These are phyloP conservation scores for Lasioglossum villosulum DNA, from an alignment of 2,888 invertebrate species.

Conservation along the genomic window DNA sequence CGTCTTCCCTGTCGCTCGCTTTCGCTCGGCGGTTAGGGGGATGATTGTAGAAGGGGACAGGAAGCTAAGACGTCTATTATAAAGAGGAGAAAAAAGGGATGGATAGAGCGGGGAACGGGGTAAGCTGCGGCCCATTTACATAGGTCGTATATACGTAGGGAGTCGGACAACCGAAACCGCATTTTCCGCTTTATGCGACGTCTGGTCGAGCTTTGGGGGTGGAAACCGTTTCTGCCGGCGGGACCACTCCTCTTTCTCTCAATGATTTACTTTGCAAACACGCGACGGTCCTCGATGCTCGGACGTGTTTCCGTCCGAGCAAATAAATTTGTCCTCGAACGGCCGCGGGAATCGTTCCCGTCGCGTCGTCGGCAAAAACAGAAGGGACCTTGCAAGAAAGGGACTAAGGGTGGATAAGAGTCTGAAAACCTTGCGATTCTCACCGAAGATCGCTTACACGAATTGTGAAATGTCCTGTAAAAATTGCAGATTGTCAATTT, in stretches of 20 bases:
- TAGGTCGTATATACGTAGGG: conserved; percentile 28
- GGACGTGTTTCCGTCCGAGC: conserved; percentile 8
- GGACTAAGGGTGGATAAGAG: neutral
- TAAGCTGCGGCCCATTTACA: conserved; percentile 50
- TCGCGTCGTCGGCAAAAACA: neutral
- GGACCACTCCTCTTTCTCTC: neutral
- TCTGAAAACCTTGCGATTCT: neutral
- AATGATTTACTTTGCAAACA: conserved; percentile 45
- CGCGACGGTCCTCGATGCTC: conserved; percentile 3
- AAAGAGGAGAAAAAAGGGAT: conserved; percentile 27
- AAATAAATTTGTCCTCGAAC: conserved; percentile 29
- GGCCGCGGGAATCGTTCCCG: neutral
- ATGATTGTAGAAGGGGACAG: neutral
- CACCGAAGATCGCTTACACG: neutral
- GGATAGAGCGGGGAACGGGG: conserved; percentile 10
- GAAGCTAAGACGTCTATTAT: conserved; percentile 52
- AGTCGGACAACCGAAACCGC: conserved; percentile 39
- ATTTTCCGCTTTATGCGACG: conserved; percentile 49
- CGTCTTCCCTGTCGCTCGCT: conserved; percentile 15
- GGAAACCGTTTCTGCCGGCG: conserved; percentile 15
- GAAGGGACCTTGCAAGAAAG: neutral
- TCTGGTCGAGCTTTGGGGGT: conserved; percentile 8
- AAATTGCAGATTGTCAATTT: too few species aligned
- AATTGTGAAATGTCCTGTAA: too few species aligned
- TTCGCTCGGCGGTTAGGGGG: neutral